Evolutionary conservation across 2,888 invertebrate species (phyloP), one percentile per base, ranked within the genome.

Genomic region (Calameuta pallipes): DNA sequence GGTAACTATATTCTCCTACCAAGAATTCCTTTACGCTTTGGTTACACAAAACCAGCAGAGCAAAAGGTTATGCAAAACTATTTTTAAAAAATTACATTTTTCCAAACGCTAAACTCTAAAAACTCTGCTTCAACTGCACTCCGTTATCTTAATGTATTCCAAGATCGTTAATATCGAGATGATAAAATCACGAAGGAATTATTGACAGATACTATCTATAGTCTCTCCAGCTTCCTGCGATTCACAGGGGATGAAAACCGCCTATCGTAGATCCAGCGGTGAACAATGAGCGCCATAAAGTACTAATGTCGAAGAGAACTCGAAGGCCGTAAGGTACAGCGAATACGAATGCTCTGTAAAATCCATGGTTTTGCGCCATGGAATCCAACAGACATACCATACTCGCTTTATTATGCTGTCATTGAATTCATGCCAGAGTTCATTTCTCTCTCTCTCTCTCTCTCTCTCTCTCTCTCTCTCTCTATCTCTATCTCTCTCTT

Each of bases 351-450:
- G 56, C 56, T 56, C 56, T 56, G 56, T 56, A 56, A 56, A 56
- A 56, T 56, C 56, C 56, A 56, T 56, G 56, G 56, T 56, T 56
- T 56, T 56, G 56, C 56, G 56, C 23, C 56, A 35, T 23, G 75
- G 75, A 11, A 35, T 35, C 69, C 56, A 77, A 36, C 36, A 69
- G 69, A 73, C 35, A 74, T 56, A 74, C 73, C 68, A 37, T 37
- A 56, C 74, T 69, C 74, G 74, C 74, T 69, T 77, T 77, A 77
- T 77, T 77, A 77, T 77, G 77, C 74, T 77, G 77, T 77, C 77
- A 77, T 73, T 74, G 74, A 77, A 56, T 56, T 56, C 56, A 56
- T 56, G 23, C 56, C 56, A 23, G 56, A 56, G 56, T n/a, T 13
- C 11, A 69, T 74, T 78, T 74, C 69, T 76, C 36, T 76, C 75